Conservation (phyloP, 2,113 vertebrate species). For the Rhombomys opimus region DNA sequence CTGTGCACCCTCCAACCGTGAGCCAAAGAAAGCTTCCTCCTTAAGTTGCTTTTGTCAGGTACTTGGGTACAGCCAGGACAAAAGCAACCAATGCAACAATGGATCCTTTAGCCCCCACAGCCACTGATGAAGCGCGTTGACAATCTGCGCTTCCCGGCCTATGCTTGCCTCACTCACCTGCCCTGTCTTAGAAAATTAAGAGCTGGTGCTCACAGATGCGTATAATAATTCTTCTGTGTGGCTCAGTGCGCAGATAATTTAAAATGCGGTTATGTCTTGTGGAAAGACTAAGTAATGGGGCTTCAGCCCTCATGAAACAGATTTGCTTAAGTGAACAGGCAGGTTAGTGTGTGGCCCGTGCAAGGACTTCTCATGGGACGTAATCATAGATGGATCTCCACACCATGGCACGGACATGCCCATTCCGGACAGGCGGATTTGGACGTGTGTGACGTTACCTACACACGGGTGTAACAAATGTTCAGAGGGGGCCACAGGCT, state of each 20-base stretch:
- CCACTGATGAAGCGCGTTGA: fast-evolving
- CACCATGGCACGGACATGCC: fast-evolving
- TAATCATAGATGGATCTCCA: background rate
- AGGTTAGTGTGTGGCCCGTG: background rate
- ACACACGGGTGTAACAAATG: conserved; percentile 38
- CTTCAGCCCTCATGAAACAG: background rate
- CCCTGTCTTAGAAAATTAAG: background rate
- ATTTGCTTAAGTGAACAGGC: background rate
- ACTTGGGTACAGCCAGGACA: background rate
- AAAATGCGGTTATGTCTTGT: background rate
- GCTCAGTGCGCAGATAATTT: background rate
- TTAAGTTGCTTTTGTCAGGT: background rate
- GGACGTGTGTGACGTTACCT: conserved; percentile 39
- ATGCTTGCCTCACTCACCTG: background rate
- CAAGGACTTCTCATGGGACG: background rate
- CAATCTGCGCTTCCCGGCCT: background rate
- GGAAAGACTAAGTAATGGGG: background rate
- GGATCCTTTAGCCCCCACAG: background rate
- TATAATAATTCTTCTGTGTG: background rate
- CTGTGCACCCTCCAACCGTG: background rate
- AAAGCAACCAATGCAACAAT: background rate
- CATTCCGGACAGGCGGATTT: background rate
- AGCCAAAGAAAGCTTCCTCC: background rate
- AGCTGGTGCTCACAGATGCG: background rate
- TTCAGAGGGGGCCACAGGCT: conserved; percentile 50